Base-by-base conservation (phyloP, 2,888 invertebrate genomes). In the Xestia sexstrigata region DNA sequence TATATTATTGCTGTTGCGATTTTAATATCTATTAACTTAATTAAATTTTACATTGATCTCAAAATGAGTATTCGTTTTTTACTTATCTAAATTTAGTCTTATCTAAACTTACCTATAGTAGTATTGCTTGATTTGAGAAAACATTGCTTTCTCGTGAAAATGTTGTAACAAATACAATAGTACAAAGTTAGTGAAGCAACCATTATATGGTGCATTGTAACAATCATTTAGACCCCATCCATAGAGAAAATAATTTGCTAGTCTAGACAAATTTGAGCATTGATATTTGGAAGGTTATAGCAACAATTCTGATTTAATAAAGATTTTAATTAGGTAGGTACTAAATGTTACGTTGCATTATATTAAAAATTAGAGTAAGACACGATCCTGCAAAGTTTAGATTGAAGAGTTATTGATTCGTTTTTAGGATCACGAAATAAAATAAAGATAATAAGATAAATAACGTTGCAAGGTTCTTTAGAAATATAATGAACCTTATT, bases 1-100 rank as follows among this genome's bases (percentile, higher is more conserved):
- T 96, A 95, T 95, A 96, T 96, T 96, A 96, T 96, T 96, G 96
- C 96, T 96, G 96, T 96, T 92, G 96, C 96, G 95, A 94, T 94
- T 93, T 93, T 93, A 88, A 85, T 88, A 88, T 82, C 86, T 88
- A 88, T 81, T 83, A 84, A 80, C 88, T 88, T 88, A 88, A 87
- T 84, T 95, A 94, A 94, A 95, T 95, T 94, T 94, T 95, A 95
- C 94, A 95, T 92, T 94, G 93, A 95, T 95, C 95, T 96, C 95
- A 95, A 95, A 95, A 93, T 95, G 96, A 96, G 96, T 96, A 96
- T 95, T 96, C 94, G 93, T 94, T 95, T 89, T 91, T 93, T 85
- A 87, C 92, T 95, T 95, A 95, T 78, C 93, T 94, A 95, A 91
- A 93, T 92, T 93, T 91, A 91, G 91, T 91, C 93, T 93, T 95